A percentile compares a stretch with the other conserved stretches of the same genome.
Evolutionary conservation across 1,140 invertebrate species (phyloP).

Genomic region (Euwallacea fornicatus): DNA sequence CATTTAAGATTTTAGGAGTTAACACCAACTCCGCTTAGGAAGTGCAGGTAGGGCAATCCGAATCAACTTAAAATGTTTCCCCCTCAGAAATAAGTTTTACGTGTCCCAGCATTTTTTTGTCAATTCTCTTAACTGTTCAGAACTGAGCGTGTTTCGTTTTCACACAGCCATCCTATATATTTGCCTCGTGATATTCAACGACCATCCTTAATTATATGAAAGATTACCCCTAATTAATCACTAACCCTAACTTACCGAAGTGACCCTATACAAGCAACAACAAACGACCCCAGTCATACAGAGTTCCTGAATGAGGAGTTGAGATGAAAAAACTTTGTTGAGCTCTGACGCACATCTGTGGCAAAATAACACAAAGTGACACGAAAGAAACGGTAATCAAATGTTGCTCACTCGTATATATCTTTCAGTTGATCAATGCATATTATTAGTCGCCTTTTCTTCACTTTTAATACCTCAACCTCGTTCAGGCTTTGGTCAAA

Average conservation of each 20-base stretch:
- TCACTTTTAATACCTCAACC: not conserved
- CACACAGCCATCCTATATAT: not conserved
- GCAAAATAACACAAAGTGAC: not conserved
- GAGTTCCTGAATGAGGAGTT: slow-evolving; percentile 1
- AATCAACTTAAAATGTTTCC: no score
- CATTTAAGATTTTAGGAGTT: no score
- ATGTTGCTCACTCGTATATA: slow-evolving; percentile 30
- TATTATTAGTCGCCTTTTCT: slow-evolving; percentile 27
- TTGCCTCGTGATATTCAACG: no score
- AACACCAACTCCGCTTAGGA: no score
- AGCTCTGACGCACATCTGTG: not conserved
- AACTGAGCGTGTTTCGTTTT: no score
- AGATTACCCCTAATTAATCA: no score
- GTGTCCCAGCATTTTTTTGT: no score
- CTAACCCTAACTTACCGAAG: not conserved
- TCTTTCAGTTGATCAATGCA: slow-evolving; percentile 34
- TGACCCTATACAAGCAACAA: slow-evolving; percentile 7
- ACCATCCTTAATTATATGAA: no score
- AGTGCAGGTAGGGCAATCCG: no score
- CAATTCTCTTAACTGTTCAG: no score
- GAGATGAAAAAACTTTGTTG: not conserved
- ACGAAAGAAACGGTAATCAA: not conserved
- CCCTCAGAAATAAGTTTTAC: no score
- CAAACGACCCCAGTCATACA: not conserved
- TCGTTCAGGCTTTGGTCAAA: slow-evolving; percentile 5